Evolutionary conservation across 2,797 vertebrate species (phyloP).

Genomic region (Austrolebias charrua): DNA sequence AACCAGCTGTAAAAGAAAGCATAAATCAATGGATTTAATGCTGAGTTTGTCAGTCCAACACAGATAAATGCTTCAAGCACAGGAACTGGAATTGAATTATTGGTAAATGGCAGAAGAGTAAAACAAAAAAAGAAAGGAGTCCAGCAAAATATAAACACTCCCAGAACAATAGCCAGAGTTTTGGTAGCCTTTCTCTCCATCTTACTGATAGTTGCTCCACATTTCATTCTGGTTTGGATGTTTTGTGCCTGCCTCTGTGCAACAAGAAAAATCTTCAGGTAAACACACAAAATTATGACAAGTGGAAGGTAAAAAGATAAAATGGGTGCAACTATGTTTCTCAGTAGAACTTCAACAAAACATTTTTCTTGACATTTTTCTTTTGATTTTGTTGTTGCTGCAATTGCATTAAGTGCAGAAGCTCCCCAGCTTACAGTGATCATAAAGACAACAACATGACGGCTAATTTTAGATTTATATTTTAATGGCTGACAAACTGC

Average conservation of each 20-base stretch:
- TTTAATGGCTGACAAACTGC: slow-evolving; percentile 34
- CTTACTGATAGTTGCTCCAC: slow-evolving; percentile 45
- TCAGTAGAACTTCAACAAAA: neutral
- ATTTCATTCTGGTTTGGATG: slow-evolving; percentile 48
- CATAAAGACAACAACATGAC: slow-evolving; percentile 60
- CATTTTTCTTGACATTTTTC: slow-evolving; percentile 37
- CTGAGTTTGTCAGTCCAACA: no score
- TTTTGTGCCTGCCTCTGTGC: no score
- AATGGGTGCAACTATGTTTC: slow-evolving; percentile 51
- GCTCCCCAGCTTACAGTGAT: slow-evolving; percentile 80
- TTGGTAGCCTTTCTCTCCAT: slow-evolving; percentile 66
- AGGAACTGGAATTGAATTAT: no score
- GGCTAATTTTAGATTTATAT: slow-evolving; percentile 30
- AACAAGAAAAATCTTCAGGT: slow-evolving; percentile 74
- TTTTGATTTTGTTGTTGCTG: slow-evolving; percentile 74
- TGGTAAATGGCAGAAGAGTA: slow-evolving; percentile 1
- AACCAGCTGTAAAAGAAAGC: slow-evolving; percentile 1
- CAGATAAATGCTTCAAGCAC: no score
- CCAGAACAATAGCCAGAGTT: slow-evolving; percentile 74
- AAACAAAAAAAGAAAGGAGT: slow-evolving; percentile 20
- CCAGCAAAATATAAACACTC: slow-evolving; percentile 48
- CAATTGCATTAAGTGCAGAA: slow-evolving; percentile 79
- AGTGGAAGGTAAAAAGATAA: slow-evolving; percentile 80
- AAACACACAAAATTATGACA: slow-evolving; percentile 82
- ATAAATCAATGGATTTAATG: neutral